Evolutionary conservation across 2,888 invertebrate species (phyloP), one percentile per base, ranked within the genome.

Genomic region (Ecdyonurus torrentis): DNA sequence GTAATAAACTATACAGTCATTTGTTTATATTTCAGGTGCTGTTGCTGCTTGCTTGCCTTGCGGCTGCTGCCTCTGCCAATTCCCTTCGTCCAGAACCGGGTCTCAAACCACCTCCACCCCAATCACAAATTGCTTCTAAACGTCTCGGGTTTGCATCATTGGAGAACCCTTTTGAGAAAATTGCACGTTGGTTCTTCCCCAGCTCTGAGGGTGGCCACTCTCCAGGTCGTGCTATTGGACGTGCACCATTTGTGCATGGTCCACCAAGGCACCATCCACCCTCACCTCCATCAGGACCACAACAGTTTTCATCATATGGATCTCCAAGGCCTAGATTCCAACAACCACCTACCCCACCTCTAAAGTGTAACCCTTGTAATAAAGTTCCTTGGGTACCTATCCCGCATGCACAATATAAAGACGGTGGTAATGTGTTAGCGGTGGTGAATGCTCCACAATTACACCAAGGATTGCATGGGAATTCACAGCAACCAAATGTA

Each of bases 301-400:
- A 24, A 1, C 58, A 25, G 3, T 50, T 19, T 22, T 37, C 15
- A 50, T 22, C 58, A 1, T 23, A 62, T 23, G 50, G 58, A 3
- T 23, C 18, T n/a, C 50, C 50, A 19, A 59, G 59, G 24, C 37
- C 23, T 2, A 20, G 23, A 1, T 10, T 37, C 37, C 24, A 22
- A 5, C 59, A 59, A 15, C 22, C 2, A n/a, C 1, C 55, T n/a
- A 7, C 19, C n/a, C 19, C 19, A 7, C 55, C 5, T 10, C 37
- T 23, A 66, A 81, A 80, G 70, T 91, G 91, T 70, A 85, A 86
- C 70, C 82, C 86, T 63, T 91, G 91, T 71, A 89, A 90, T 72
- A 80, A 83, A 72, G 82, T 84, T 70, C 90, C 91, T 64, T 91
- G 91, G 91, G 81, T 88, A 69, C 91, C 91, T 52, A 83, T 90